Base-by-base conservation (phyloP, 2,888 invertebrate genomes). In the Mechanitis mazaeus region DNA sequence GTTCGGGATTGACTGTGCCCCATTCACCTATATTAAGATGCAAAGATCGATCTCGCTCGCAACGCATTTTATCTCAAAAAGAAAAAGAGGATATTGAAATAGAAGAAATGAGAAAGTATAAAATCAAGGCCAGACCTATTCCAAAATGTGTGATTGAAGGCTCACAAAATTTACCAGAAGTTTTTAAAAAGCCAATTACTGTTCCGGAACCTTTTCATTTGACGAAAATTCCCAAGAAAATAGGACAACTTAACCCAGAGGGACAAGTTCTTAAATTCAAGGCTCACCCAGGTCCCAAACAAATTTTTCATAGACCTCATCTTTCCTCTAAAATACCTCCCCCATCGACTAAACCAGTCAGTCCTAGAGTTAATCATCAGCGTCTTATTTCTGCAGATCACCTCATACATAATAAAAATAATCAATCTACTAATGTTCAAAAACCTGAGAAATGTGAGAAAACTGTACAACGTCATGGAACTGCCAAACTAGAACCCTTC, bases 81-180 rank as follows among this genome's bases (percentile, higher is more conserved):
- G 92, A 94, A 69, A 84, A 87, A 56, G 94, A 95, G 75, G 84
- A 91, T 65, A 72, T 90, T 69, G 93, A 94, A 75, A 65, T 93
- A 0, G 92, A 94, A 75, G 93, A 94, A 77, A 89, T 93, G 9
- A 92, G 91, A 73, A 93, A 92, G 84, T 92, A 91, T 74, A 92
- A 93, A 78, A 92, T 94, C 38, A 94, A 93, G 79, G 93, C 94
- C 0, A 87, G 92, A 61, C 94, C 94, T 2, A 80, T 94, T 56
- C 93, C 92, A 58, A 90, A 89, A 68, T 91, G 90, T 64, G 91
- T 94, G 3, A 79, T 94, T 45, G 84, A 89, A 65, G 91, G 91
- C 2, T 75, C 87, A 12, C 85, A 85, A 63, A 76, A 82, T 64
- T 84, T 91, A n/a, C 90, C 91, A 3, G 85, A 89, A 55, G 83